These are phyloP conservation scores for Mormyrops boulengeri DNA, from an alignment of 2,797 vertebrate genomes.

Conservation along the genomic window DNA sequence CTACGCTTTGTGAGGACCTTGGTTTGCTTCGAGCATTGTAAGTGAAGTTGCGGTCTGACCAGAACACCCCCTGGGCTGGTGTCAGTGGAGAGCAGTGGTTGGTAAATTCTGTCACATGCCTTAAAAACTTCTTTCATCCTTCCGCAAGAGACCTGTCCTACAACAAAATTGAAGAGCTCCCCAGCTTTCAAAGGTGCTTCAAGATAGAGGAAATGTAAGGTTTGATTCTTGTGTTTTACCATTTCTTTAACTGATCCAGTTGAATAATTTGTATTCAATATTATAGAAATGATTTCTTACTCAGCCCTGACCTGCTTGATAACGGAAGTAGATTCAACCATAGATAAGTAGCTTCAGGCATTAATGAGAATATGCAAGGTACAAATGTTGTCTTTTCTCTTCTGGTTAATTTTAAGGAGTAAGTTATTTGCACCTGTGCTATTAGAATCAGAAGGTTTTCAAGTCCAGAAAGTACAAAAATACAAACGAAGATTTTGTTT, in stretches of 20 bases:
- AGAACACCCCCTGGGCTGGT: background rate
- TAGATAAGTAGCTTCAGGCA: background rate
- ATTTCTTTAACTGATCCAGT: background rate
- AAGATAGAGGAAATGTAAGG: conserved; percentile 93
- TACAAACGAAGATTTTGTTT: background rate
- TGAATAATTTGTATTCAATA: background rate
- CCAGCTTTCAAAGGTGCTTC: conserved; percentile 78
- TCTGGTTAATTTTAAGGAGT: background rate
- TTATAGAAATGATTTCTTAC: background rate
- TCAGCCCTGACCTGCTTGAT: background rate
- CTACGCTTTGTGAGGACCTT: conserved; percentile 80
- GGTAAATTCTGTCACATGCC: background rate
- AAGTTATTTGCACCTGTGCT: background rate
- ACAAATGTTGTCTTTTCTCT: background rate
- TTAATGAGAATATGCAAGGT: background rate
- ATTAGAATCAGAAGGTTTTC: background rate
- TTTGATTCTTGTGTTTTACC: background rate
- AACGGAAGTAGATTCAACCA: background rate
- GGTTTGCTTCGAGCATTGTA: conserved; percentile 82
- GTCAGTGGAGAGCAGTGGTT: background rate
- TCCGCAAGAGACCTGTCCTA: conserved; percentile 85
- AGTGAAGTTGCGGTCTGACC: conserved; percentile 46
- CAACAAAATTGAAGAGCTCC: conserved; percentile 77
- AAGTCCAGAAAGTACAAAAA: background rate
- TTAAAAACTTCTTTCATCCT: conserved; percentile 12